Base-by-base conservation (phyloP, 2,888 invertebrate genomes). In the Macrosoma leucophasiata region DNA sequence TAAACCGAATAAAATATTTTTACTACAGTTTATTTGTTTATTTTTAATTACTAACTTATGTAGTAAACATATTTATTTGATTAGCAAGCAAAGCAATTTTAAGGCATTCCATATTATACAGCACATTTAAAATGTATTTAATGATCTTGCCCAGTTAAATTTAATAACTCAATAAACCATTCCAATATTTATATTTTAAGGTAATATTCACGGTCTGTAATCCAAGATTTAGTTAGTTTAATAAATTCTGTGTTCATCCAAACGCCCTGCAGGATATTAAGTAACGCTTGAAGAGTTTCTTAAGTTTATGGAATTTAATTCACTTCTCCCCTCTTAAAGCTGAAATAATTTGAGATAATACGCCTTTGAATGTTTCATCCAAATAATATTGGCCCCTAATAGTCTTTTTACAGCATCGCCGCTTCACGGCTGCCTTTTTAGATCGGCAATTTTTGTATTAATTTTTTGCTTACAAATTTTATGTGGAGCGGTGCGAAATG, bases 321-420 rank as follows among this genome's bases (percentile, higher is more conserved):
- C 30, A 37, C 43, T 35, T 13, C 18, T 23, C 20, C 33, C 15
- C 28, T 18, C 11, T 33, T 35, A 15, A 37, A 20, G 17, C 28
- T 33, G 27, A 37, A 41, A 40, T 29, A 35, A 29, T 38, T 38
- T 29, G 18, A 36, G 31, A 41, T 43, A 43, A 45, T 48, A 41
- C 37, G 41, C 41, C 38, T 43, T 38, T 39, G 40, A 47, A 40
- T 39, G 38, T 34, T 39, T 43, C 45, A 48, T 41, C 41, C 43
- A 43, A 48, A 46, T 43, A 48, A 48, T 42, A 44, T 46, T 40
- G 23, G 24, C 34, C 40, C 36, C 36, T 44, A 41, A 46, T 45
- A 41, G 41, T 36, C 28, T 39, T 41, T 48, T 45, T 45, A 46
- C 40, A n/a, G n/a, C 33, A 42, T 39, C 34, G 41, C 39, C 31